Conservation (phyloP, 35 echinoderm and acorn worm species). For the Nesometra sesokonis region DNA sequence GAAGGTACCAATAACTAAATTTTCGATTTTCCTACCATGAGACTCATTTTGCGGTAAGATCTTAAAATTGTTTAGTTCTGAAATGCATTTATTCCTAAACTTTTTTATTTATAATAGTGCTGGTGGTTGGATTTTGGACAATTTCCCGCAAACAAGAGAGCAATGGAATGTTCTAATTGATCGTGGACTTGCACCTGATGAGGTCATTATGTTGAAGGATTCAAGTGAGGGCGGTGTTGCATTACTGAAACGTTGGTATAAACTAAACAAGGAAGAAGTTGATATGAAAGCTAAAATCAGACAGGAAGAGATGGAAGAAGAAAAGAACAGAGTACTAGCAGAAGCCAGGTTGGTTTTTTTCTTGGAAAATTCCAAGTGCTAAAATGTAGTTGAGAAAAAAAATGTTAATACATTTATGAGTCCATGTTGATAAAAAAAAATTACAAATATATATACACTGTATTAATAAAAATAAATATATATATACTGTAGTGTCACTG, state of each 20-base stretch:
- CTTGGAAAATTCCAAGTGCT: too few species aligned
- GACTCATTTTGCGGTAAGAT: too few species aligned
- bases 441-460: too few species aligned
- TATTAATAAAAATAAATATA: too few species aligned
- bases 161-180: slow-evolving; percentile 92
- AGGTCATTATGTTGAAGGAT: slow-evolving; percentile 86
- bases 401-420: too few species aligned
- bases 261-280: slow-evolving; percentile 88
- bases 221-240: slow-evolving; percentile 53
- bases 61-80: too few species aligned
- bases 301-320: slow-evolving; percentile 70
- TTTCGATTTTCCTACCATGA: too few species aligned
- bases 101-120: slow-evolving; percentile 31
- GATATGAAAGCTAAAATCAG: slow-evolving; percentile 68
- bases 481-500: too few species aligned
- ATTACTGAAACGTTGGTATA: slow-evolving; percentile 90
- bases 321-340: slow-evolving; percentile 69
- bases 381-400: too few species aligned
- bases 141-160: slow-evolving; percentile 86
- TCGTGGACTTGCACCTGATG: slow-evolving; percentile 79
- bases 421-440: too few species aligned
- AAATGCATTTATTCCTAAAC: too few species aligned
- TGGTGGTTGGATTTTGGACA: slow-evolving; percentile 96
- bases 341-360: slow-evolving; percentile 56
- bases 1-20: too few species aligned